Evolutionary conservation across 2,797 vertebrate genomes (phyloP).

Genomic region (Amphiprion clarkii): DNA sequence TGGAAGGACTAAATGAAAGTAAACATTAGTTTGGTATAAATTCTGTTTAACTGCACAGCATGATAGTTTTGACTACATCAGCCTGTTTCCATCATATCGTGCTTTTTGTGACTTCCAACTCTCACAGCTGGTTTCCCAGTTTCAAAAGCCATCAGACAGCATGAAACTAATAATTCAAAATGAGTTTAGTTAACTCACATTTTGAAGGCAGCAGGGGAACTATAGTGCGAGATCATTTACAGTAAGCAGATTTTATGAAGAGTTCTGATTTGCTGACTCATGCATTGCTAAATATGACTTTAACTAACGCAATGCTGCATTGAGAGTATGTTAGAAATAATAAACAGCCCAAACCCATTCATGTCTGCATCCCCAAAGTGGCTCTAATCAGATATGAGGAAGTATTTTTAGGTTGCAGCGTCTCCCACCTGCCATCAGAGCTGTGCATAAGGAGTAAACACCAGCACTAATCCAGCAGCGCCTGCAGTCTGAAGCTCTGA

Average conservation of each 20-base stretch:
- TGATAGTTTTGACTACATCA: no score
- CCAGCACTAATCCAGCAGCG: background rate
- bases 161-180: no score
- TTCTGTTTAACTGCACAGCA: background rate
- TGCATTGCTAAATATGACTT: background rate
- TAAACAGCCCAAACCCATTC: background rate
- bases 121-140: background rate
- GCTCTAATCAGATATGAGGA: background rate
- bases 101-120: no score
- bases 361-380: background rate
- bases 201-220: no score
- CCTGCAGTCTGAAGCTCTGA: background rate
- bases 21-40: background rate
- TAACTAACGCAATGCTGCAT: background rate
- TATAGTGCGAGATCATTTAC: no score
- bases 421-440: conserved; percentile 7
- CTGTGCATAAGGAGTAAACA: conserved; percentile 1
- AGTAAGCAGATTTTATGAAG: no score
- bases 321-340: background rate
- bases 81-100: no score
- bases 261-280: no score
- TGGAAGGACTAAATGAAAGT: no score
- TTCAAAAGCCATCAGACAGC: background rate
- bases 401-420: background rate
- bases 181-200: no score